Conservation (phyloP, 2,113 vertebrate genomes). For the Pollimyrus isidori region DNA sequence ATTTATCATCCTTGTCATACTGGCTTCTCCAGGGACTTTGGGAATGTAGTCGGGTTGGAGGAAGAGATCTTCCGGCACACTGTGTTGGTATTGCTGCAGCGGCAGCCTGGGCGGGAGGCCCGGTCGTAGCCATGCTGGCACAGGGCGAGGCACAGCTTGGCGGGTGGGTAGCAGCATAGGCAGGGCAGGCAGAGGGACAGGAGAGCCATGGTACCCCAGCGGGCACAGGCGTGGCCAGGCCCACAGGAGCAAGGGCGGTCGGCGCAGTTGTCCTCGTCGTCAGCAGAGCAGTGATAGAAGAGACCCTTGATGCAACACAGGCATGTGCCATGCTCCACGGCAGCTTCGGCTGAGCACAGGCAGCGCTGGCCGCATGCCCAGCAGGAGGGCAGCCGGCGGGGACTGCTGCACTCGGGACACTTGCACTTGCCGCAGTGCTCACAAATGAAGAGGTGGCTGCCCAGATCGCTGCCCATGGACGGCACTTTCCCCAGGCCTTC, state of each 20-base stretch:
- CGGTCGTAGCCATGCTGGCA: conserved; percentile 83
- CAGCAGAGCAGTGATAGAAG: conserved; percentile 97
- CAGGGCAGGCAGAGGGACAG: conserved; percentile 88
- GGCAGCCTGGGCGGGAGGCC: conserved; percentile 83
- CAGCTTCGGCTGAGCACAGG: conserved; percentile 83
- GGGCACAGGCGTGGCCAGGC: conserved; percentile 72
- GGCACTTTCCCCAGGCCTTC: conserved; percentile 66
- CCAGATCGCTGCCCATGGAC: conserved; percentile 46
- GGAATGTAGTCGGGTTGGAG: conserved; percentile 63
- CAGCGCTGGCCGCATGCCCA: conserved; percentile 91
- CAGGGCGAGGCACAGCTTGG: conserved; percentile 83
- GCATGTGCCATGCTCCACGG: conserved; percentile 86
- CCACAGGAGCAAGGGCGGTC: conserved; percentile 90
- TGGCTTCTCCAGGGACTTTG: conserved; percentile 85
- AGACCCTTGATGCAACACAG: conserved; percentile 90
- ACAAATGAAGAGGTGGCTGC: conserved; percentile 79
- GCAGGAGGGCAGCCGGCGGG: conserved; percentile 82
- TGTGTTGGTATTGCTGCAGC: conserved; percentile 91
- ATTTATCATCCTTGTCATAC: conserved; percentile 70
- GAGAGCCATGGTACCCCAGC: conserved; percentile 84
- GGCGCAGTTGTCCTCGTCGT: conserved; percentile 93
- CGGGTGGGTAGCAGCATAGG: conserved; percentile 96
- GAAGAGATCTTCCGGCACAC: conserved; percentile 93
- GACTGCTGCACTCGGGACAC: conserved; percentile 76
- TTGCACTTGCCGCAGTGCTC: conserved; percentile 89